Evolutionary conservation across 2,888 invertebrate species (phyloP).

Genomic region (Pristionchus maxplancki): DNA sequence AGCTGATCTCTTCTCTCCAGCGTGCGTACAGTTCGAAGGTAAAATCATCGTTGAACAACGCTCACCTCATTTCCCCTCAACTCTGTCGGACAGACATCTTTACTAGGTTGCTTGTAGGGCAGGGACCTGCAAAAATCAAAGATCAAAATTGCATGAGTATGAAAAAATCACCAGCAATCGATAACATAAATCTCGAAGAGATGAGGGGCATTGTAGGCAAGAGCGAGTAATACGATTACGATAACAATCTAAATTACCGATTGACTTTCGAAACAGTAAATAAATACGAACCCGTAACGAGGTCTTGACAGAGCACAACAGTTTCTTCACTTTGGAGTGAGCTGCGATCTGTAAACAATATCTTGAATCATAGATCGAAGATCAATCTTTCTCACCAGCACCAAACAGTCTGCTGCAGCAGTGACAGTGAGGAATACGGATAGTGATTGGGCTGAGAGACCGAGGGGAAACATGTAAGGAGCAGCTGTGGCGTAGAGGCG

Average conservation of each 20-base stretch:
- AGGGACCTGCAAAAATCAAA: conserved; percentile 65
- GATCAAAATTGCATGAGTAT: not conserved
- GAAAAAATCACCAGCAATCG: conserved; percentile 53
- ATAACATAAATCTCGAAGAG: conserved; percentile 75
- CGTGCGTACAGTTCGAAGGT: no score
- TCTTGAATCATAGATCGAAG: conserved; percentile 8
- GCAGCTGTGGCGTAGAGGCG: conserved; percentile 70
- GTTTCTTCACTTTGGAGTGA: conserved; percentile 60
- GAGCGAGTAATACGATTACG: conserved; percentile 61
- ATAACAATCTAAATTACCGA: conserved; percentile 58
- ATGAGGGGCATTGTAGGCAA: conserved; percentile 72
- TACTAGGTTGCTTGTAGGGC: conserved; percentile 65
- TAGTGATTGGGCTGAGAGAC: conserved; percentile 62
- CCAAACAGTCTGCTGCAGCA: conserved; percentile 73
- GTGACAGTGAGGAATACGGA: conserved; percentile 72
- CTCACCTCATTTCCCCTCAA: conserved; percentile 67
- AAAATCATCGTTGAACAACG: no score
- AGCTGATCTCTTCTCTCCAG: no score
- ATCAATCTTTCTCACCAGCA: conserved; percentile 59
- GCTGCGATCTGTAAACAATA: conserved; percentile 54
- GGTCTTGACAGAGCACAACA: conserved; percentile 67
- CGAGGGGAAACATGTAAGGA: conserved; percentile 74
- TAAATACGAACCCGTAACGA: conserved; percentile 58
- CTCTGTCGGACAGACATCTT: conserved; percentile 75
- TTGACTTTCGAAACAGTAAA: not conserved